Percentiles rank a stretch among this genome's conserved stretches.
Evolutionary conservation across 2,888 invertebrate genomes (phyloP).

Genomic region (Lycia hirtaria): DNA sequence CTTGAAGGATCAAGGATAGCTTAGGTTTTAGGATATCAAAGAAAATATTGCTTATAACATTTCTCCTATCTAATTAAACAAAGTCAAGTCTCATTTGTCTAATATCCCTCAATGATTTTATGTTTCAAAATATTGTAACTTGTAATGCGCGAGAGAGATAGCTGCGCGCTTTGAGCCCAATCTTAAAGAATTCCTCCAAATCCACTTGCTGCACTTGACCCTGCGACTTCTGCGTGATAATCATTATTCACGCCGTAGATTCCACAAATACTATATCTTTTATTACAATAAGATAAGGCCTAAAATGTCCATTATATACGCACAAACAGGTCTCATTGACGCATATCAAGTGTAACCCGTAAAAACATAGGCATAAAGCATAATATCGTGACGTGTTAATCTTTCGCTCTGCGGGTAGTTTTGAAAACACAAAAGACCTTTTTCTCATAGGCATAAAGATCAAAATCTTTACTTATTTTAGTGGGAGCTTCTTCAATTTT

Average conservation of each 20-base stretch:
- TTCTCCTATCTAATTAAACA: too few relatives aligned
- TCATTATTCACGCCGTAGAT: slow-evolving; percentile 10
- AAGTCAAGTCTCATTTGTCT: too few relatives aligned
- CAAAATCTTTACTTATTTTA: not conserved
- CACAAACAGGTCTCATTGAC: slow-evolving; percentile 23
- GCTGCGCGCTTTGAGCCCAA: too few relatives aligned
- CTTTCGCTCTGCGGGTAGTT: slow-evolving; percentile 23
- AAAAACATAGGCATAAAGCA: slow-evolving; percentile 10
- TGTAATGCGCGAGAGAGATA: too few relatives aligned
- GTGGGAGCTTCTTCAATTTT: not conserved
- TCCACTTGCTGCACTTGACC: slow-evolving; percentile 21
- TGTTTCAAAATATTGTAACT: too few relatives aligned
- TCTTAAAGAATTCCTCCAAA: slow-evolving; percentile 10
- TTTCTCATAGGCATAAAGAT: slow-evolving; percentile 5
- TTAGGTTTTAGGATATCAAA: too few relatives aligned
- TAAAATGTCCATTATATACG: slow-evolving; percentile 19
- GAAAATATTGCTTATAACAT: too few relatives aligned
- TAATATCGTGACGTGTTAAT: slow-evolving; percentile 2
- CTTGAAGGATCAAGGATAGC: too few relatives aligned
- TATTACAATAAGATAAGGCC: slow-evolving; percentile 10
- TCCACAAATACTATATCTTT: slow-evolving; percentile 1
- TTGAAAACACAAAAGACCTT: slow-evolving; percentile 8
- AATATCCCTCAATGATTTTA: too few relatives aligned
- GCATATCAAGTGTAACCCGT: slow-evolving; percentile 6
- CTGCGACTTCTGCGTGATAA: slow-evolving; percentile 25